These are phyloP conservation scores for Propithecus coquereli DNA, from an alignment of 2,113 vertebrate genomes.

Conservation along the genomic window DNA sequence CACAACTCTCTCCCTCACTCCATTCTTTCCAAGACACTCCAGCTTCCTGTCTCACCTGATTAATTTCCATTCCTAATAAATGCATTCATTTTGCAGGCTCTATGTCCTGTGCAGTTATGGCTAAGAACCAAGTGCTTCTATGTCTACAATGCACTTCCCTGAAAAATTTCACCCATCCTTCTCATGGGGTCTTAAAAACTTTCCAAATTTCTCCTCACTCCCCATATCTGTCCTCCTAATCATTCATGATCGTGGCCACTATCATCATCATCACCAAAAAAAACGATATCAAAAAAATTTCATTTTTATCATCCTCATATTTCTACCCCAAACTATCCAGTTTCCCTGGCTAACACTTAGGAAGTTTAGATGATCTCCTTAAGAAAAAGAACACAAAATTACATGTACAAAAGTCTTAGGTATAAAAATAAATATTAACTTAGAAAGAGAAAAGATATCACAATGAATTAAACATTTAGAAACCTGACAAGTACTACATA, in stretches of 20 bases:
- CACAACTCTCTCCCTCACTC: rapidly evolving
- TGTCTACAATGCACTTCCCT: rapidly evolving
- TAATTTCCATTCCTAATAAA: too few species aligned
- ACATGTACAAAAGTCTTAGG: not conserved
- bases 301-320: not conserved
- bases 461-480: not conserved
- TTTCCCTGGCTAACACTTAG: not conserved
- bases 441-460: not conserved
- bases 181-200: not conserved
- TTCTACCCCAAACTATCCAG: not conserved
- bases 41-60: rapidly evolving
- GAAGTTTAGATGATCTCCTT: not conserved
- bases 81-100: not conserved
- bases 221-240: rapidly evolving
- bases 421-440: not conserved
- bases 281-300: not conserved
- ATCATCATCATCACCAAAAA: not conserved
- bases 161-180: not conserved
- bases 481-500: not conserved
- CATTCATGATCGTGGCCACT: not conserved
- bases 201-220: not conserved
- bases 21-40: too few species aligned
- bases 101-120: rapidly evolving
- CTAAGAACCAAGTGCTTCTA: not conserved
- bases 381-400: not conserved